Evolutionary conservation across 1,140 invertebrate genomes (phyloP).

Genomic region (Bombus impatiens): DNA sequence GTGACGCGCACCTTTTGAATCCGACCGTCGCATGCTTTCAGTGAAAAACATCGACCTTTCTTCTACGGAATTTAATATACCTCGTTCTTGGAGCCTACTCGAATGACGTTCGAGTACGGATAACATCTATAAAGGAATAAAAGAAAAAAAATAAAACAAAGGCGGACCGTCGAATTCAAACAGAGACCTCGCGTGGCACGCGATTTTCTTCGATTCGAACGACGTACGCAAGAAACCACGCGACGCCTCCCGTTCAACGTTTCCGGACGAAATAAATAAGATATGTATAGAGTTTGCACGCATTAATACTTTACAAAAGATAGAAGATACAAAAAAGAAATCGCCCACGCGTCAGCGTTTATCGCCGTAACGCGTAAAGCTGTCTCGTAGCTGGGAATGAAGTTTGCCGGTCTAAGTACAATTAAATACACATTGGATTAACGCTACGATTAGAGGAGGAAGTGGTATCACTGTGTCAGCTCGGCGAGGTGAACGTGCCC

Average conservation of each 20-base stretch:
- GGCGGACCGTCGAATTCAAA: conserved; percentile 10
- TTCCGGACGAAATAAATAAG: conserved; percentile 50
- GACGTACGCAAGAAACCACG: not conserved
- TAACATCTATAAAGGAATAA: not conserved
- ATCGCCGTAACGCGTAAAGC: too few relatives aligned
- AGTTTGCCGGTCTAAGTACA: conserved; percentile 48
- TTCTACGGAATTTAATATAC: too few relatives aligned
- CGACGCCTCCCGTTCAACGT: conserved; percentile 10
- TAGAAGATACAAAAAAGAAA: not conserved
- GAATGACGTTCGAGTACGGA: not conserved
- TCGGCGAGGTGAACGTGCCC: not conserved
- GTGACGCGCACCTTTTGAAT: conserved; percentile 46
- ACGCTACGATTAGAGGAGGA: conserved; percentile 57
- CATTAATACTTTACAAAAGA: conserved; percentile 34
- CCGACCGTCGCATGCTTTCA: conserved; percentile 29
- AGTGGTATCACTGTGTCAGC: conserved; percentile 64
- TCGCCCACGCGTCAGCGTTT: too few relatives aligned
- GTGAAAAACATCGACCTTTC: not conserved
- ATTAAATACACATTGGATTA: conserved; percentile 62
- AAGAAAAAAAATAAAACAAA: too few relatives aligned
- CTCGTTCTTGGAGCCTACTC: not conserved
- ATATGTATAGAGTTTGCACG: conserved; percentile 14
- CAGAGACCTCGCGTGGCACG: conserved; percentile 6
- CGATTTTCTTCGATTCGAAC: conserved; percentile 3
- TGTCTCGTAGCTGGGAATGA: not conserved